Percentiles rank a stretch among this genome's conserved stretches.
Conservation (phyloP, 92 coral and sea anemone genomes). For the Palythoa caribaeorum region DNA sequence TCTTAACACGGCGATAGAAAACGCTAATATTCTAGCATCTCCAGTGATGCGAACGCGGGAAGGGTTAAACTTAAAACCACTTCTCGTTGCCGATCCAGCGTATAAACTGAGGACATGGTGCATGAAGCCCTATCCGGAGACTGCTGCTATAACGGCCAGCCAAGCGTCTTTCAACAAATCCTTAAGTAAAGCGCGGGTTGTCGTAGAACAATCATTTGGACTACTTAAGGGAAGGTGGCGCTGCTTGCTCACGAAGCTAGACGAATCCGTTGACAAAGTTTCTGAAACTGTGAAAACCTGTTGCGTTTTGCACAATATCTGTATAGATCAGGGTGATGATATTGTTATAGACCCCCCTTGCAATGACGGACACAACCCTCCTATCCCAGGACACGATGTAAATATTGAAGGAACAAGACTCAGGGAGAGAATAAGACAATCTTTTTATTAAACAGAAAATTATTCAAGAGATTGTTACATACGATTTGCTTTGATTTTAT, state of each 20-base stretch:
- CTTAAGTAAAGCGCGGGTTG: not conserved
- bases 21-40: constrained; percentile 3
- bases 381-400: constrained; percentile 7
- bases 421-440: constrained; percentile 9
- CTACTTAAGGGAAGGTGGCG: constrained; percentile 4
- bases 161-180: not conserved
- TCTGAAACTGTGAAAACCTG: not conserved
- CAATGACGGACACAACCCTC: not conserved
- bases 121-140: constrained; percentile 4
- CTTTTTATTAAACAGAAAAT: not conserved
- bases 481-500: not conserved
- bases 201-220: constrained; percentile 2
- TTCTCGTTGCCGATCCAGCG: not conserved
- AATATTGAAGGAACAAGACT: constrained; percentile 13
- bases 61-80: not conserved
- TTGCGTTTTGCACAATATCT: constrained; percentile 9
- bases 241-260: not conserved
- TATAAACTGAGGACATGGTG: constrained; percentile 1
- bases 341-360: not conserved
- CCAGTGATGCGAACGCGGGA: not conserved
- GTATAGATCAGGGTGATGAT: constrained; percentile 9
- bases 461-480: not conserved
- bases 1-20: constrained; percentile 25
- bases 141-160: not conserved
- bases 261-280: not conserved